A percentile compares a stretch with the other conserved stretches of the same genome.
These are phyloP conservation scores for Allophyes oxyacanthae DNA, from an alignment of 2,888 invertebrate genomes.

Conservation along the genomic window DNA sequence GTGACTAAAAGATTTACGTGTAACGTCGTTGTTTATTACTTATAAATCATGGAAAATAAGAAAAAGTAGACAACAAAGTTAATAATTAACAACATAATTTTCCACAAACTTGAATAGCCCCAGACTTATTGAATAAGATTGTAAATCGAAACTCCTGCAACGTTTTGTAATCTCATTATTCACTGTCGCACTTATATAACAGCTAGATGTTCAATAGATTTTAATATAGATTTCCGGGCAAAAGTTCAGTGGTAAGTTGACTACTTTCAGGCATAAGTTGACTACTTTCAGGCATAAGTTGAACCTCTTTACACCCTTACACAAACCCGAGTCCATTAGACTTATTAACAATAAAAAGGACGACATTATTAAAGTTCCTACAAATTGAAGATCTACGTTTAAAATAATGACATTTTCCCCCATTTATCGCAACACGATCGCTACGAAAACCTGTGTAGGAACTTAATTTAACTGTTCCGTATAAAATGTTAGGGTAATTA, in stretches of 20 bases:
- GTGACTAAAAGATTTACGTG: slow-evolving; percentile 62
- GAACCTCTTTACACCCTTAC: background rate
- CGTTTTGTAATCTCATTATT: too few relatives aligned
- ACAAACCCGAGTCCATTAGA: background rate
- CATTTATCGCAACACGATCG: slow-evolving; percentile 36
- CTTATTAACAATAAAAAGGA: background rate
- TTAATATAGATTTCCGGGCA: too few relatives aligned
- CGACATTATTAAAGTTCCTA: background rate
- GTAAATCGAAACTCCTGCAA: too few relatives aligned
- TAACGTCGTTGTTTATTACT: slow-evolving; percentile 47
- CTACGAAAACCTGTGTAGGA: slow-evolving; percentile 50
- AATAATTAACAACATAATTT: too few relatives aligned
- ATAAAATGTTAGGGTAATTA: slow-evolving; percentile 51
- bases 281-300: background rate
- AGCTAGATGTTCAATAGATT: too few relatives aligned
- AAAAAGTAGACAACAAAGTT: slow-evolving; percentile 4
- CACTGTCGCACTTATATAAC: too few relatives aligned
- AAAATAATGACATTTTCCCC: slow-evolving; percentile 6
- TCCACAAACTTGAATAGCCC: too few relatives aligned
- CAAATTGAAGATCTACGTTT: slow-evolving; percentile 20
- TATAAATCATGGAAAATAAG: slow-evolving; percentile 16
- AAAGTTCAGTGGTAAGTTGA: too few relatives aligned
- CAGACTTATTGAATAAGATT: too few relatives aligned
- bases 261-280: too few relatives aligned
- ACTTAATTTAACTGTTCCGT: slow-evolving; percentile 52